phyloP scores from a whole-genome alignment of 2,888 invertebrate genomes.

The Prenolepis imparis region DNA sequence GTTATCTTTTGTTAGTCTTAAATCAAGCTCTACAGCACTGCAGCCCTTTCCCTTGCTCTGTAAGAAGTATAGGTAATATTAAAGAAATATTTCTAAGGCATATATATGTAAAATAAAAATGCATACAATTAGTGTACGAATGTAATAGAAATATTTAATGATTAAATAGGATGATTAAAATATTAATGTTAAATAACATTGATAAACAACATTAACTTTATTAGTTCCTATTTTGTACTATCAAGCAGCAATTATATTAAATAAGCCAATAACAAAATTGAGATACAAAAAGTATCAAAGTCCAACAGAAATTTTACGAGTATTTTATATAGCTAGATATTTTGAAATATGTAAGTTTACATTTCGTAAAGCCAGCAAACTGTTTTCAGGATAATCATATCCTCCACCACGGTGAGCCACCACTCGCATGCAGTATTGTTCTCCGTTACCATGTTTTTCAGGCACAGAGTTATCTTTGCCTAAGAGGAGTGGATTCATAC shows the following conservation, averaged over 20 bases:
- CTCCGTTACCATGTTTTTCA: conserved; percentile 75
- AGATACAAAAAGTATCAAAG: conserved; percentile 7
- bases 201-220: conserved; percentile 44
- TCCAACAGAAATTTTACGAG: neutral
- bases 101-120: conserved; percentile 13
- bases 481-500: conserved; percentile 78
- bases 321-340: conserved; percentile 19
- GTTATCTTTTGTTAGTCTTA: conserved; percentile 91
- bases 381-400: conserved; percentile 94
- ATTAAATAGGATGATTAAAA: conserved; percentile 19
- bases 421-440: conserved; percentile 87
- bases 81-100: neutral
- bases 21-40: conserved; percentile 92
- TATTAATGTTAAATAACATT: conserved; percentile 23
- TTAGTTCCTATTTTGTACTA: neutral
- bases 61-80: conserved; percentile 72
- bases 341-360: conserved; percentile 86
- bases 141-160: neutral
- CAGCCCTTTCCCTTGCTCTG: conserved; percentile 92
- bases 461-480: conserved; percentile 68
- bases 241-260: conserved; percentile 20
- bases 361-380: conserved; percentile 90
- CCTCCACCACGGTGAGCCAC: conserved; percentile 93
- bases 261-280: neutral
- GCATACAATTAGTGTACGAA: neutral